phyloP scores from a whole-genome alignment of 1,140 invertebrate species.

The Caenorhabditis tropicalis region DNA sequence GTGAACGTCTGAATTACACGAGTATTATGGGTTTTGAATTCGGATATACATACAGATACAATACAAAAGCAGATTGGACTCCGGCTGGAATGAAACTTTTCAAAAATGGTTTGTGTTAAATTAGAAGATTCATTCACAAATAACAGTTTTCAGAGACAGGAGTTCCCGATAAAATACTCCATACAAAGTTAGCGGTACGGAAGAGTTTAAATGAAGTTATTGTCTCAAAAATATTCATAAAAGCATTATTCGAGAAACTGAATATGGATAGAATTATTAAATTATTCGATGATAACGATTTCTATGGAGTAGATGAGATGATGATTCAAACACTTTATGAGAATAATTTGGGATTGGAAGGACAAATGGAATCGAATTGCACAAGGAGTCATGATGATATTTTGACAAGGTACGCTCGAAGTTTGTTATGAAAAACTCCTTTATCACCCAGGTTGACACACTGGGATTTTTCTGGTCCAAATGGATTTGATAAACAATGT shows the following conservation, averaged over 20 bases:
- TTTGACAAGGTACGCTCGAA: not conserved
- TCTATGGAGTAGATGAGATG: conserved; percentile 39
- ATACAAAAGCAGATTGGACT: not conserved
- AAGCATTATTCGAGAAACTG: conserved; percentile 5
- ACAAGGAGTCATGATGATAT: not conserved
- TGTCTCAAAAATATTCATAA: not conserved
- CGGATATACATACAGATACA: not conserved
- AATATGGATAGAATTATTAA: conserved; percentile 13
- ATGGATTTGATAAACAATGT: conserved; percentile 28
- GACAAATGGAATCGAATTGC: conserved; percentile 38
- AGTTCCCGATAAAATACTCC: not conserved
- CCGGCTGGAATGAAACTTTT: conserved; percentile 31
- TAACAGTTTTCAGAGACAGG: conserved; percentile 1
- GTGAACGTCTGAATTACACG: not conserved
- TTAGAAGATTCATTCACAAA: not conserved
- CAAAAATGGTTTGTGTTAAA: not conserved
- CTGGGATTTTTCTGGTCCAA: conserved; percentile 27
- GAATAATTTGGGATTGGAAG: conserved; percentile 18
- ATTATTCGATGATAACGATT: conserved; percentile 21
- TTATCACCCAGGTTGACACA: conserved; percentile 36
- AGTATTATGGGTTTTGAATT: not conserved
- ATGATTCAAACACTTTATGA: conserved; percentile 18
- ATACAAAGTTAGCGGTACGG: not conserved
- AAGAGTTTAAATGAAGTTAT: conserved; percentile 34
- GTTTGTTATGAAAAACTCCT: not conserved